Evolutionary conservation across 2,888 invertebrate species (phyloP).

Genomic region (Iselma pallidipennis): DNA sequence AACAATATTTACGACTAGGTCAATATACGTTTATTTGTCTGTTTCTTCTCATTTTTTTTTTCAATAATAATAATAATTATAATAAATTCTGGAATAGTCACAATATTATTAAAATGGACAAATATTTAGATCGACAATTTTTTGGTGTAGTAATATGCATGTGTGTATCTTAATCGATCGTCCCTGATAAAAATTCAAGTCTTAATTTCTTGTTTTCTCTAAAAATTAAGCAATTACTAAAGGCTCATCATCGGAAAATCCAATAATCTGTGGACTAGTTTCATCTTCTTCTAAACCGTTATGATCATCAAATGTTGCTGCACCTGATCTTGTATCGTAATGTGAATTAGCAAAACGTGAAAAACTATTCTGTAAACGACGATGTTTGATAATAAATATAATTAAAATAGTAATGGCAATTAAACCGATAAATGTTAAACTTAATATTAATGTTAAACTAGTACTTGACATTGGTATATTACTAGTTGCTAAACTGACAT

Average conservation of each 20-base stretch:
- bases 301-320: slow-evolving; percentile 80
- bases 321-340: slow-evolving; percentile 84
- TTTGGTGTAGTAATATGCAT: slow-evolving; percentile 10
- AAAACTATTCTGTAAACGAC: slow-evolving; percentile 76
- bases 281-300: slow-evolving; percentile 81
- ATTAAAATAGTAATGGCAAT: slow-evolving; percentile 64
- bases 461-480: slow-evolving; percentile 55
- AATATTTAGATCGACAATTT: slow-evolving; percentile 25
- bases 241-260: slow-evolving; percentile 93
- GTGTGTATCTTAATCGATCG: slow-evolving; percentile 18
- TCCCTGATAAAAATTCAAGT: slow-evolving; percentile 25
- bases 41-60: too few species aligned
- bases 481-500: slow-evolving; percentile 48
- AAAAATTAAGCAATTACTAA: slow-evolving; percentile 89
- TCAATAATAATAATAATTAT: background rate
- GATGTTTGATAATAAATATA: slow-evolving; percentile 66
- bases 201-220: slow-evolving; percentile 26
- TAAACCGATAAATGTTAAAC: slow-evolving; percentile 59
- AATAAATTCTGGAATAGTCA: slow-evolving; percentile 22
- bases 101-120: slow-evolving; percentile 29
- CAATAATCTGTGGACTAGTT: slow-evolving; percentile 85
- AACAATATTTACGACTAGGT: slow-evolving; percentile 17
- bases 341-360: slow-evolving; percentile 81
- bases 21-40: background rate
- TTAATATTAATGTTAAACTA: slow-evolving; percentile 50